Evolutionary conservation across 2,888 invertebrate genomes (phyloP), one percentile per base, ranked within the genome.

Genomic region (Poecilobothrus nobilitatus): DNA sequence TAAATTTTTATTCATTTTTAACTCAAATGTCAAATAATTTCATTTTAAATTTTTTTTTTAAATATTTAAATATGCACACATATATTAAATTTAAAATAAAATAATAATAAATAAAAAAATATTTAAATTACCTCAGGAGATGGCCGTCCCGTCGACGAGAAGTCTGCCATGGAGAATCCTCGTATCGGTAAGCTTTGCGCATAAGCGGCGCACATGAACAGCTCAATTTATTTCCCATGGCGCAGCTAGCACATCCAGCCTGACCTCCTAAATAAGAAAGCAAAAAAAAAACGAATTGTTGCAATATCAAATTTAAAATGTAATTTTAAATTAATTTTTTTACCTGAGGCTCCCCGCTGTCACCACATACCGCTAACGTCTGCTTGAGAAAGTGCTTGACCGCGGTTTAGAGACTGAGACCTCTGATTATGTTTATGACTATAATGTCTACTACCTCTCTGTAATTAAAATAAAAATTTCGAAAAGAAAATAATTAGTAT

Each of bases 221-320:
- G 83, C 94, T 94, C 82, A 97, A 86, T 87, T 97, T 97, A 87
- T 97, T 97, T 84, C 97, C 97, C 97, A 97, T 95, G 82, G 88
- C 85, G 82, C 85, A 87, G 84, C 87, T 82, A 73, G 82, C 77
- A 79, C 82, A 82, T 77, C 81, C 78, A 73, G 78, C 76, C 78
- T 82, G 81, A 78, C 80, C 79, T 79, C 79, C 80, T 81, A 68
- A 67, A 27, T 27, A 27, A n/a, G n/a, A n/a, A n/a, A n/a, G n/a
- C n/a, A n/a, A 27, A 27, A 5, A 27, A 27, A 27, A 27, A 27
- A 27, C 27, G 5, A 27, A 27, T 27, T 27, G 5, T 27, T 27
- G 5, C 5, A 27, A 27, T 27, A 5, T 27, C 27, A 27, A 27
- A 27, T 27, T 27, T 5, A 27, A 27, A 18, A 44, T 15, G 12